phyloP scores from a whole-genome alignment of 1,140 invertebrate genomes.

The Spodoptera litura region DNA sequence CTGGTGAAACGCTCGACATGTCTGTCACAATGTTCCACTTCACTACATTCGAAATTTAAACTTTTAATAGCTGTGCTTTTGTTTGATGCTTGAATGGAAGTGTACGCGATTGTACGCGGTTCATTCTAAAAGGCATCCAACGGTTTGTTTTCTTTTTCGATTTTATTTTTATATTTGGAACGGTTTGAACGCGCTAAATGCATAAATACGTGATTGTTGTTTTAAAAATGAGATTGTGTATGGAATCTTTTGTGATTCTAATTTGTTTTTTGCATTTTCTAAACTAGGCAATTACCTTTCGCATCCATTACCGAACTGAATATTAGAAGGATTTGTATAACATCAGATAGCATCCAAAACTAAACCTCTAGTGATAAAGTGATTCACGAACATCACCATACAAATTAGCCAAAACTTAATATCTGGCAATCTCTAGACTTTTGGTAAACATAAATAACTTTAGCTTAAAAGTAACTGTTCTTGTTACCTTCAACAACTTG shows the following conservation, averaged over 20 bases:
- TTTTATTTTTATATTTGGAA: constrained; percentile 14
- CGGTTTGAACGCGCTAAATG: too few relatives aligned
- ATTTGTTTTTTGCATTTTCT: too few relatives aligned
- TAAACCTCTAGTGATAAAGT: too few relatives aligned
- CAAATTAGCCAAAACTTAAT: neutral
- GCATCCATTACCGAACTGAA: too few relatives aligned
- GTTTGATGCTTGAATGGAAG: constrained; percentile 25
- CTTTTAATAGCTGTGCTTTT: constrained; percentile 43
- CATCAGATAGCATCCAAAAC: too few relatives aligned
- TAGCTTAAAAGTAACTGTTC: neutral
- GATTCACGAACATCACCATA: neutral
- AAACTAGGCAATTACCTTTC: too few relatives aligned
- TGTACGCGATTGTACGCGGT: constrained; percentile 19
- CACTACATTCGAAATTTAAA: constrained; percentile 46
- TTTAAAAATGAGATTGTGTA: too few relatives aligned
- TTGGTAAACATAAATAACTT: neutral
- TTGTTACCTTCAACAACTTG: constrained; percentile 1
- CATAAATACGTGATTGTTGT: too few relatives aligned
- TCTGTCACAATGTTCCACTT: constrained; percentile 50
- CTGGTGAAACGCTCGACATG: constrained; percentile 48
- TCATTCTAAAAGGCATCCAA: neutral
- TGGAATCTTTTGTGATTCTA: too few relatives aligned
- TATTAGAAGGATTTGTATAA: too few relatives aligned
- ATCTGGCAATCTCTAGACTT: neutral
- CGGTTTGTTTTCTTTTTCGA: neutral